Evolutionary conservation across 2,888 invertebrate genomes (phyloP), one percentile per base, ranked within the genome.

Genomic region (Scaptodrosophila latifasciaeformis): DNA sequence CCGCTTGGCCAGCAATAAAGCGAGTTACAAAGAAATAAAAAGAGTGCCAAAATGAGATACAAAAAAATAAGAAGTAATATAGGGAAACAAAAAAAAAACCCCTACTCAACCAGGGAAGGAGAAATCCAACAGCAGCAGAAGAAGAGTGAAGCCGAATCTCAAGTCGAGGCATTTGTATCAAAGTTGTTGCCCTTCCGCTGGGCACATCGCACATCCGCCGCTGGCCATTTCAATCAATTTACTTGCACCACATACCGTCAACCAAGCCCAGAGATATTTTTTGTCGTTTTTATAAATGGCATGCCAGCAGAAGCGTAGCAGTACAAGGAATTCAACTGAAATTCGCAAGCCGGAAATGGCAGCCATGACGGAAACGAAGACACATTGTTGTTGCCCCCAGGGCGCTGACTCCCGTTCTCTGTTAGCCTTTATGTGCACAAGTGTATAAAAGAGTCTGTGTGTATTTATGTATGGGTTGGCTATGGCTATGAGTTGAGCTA

Each of bases 151-250:
- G 51, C 44, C 37, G 17, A 17, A 37, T 44, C 10, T 19, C n/a
- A 21, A 10, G 21, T n/a, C 18, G 21, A 40, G 40, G 40, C 40
- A 10, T 10, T n/a, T 31, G 21, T 51, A 48, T 47, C 54, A 65
- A 51, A 62, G 59, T 54, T 65, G 59, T 52, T 54, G 49, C 49
- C 59, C 56, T 62, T 62, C 69, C 71, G 62, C 18, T 52, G 65
- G 54, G 53, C 62, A 30, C 39, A n/a, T 10, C 43, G 62, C 65
- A 77, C 75, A 71, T 81, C 75, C 78, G 81, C 68, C 71, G 76
- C 75, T 68, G 72, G 81, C 72, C 82, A 78, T 80, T 72, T 82
- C 78, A 81, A 82, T 81, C 81, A 81, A 78, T 77, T 68, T 68
- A 64, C 68, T 67, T 48, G 34, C 63, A 44, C 24, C 24, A 19